Evolutionary conservation across 2,113 vertebrate genomes (phyloP).

Genomic region (Lepidothrix coronata): DNA sequence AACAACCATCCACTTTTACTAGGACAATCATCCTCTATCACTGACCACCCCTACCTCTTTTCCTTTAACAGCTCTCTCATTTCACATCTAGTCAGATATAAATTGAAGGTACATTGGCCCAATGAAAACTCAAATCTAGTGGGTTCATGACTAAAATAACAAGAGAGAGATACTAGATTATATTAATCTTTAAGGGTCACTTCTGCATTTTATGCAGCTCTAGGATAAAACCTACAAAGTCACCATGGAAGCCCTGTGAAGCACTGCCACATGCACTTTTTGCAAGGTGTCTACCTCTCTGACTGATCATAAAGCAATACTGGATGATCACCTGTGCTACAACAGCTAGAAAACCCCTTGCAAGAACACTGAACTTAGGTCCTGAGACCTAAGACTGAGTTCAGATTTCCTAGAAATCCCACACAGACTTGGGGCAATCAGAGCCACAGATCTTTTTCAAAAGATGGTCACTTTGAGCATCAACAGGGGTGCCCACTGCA

Average conservation of each 20-base stretch:
- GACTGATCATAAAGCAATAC: not conserved
- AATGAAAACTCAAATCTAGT: not conserved
- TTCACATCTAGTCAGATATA: not conserved
- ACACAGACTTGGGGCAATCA: not conserved
- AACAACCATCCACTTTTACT: not conserved
- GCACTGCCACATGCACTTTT: not conserved
- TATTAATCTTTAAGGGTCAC: not conserved
- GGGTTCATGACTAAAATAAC: not conserved
- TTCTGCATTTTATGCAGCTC: not conserved
- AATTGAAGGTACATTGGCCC: not conserved
- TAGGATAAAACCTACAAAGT: not conserved
- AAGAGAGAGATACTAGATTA: not conserved
- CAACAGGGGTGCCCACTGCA: not conserved
- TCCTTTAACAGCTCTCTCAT: not conserved
- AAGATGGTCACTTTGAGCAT: not conserved
- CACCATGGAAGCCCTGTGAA: not conserved
- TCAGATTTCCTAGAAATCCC: not conserved
- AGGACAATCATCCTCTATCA: not conserved
- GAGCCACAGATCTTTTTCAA: not conserved
- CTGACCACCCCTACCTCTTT: not conserved
- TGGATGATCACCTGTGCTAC: not conserved
- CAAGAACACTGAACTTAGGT: not conserved
- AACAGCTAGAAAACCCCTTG: not conserved
- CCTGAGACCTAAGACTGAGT: not conserved
- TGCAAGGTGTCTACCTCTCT: not conserved